A percentile compares a stretch with the other conserved stretches of the same genome.
These are phyloP conservation scores for Heliconius nattereri DNA, from an alignment of 1,140 invertebrate genomes.

Conservation along the genomic window DNA sequence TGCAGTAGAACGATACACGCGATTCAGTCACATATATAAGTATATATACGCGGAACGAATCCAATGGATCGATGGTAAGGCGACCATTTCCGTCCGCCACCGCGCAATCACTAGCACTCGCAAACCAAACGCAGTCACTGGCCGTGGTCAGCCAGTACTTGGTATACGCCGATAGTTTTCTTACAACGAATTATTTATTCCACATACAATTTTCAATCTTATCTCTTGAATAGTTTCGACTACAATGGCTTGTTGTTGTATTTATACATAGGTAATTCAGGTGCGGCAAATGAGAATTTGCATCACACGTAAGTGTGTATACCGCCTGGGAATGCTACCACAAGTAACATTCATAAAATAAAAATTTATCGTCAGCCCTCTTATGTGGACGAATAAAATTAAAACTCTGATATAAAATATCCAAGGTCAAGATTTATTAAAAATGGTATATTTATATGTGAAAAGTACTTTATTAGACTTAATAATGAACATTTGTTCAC, in stretches of 20 bases:
- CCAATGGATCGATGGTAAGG: constrained; percentile 8
- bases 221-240: background rate
- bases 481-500: no score
- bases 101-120: constrained; percentile 47
- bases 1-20: constrained; percentile 41
- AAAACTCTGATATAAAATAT: background rate
- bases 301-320: background rate
- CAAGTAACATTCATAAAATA: background rate
- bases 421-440: background rate
- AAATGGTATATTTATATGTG: background rate
- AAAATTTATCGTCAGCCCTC: background rate
- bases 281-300: constrained; percentile 9
- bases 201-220: background rate
- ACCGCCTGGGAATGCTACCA: background rate
- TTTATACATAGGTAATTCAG: constrained; percentile 3
- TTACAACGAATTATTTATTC: constrained; percentile 7
- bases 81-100: constrained; percentile 60
- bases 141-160: background rate
- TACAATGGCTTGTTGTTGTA: background rate
- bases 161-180: constrained; percentile 31
- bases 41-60: constrained; percentile 34
- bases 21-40: constrained; percentile 31
- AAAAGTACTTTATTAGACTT: background rate
- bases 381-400: background rate
- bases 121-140: constrained; percentile 37